Evolutionary conservation across 2,888 invertebrate species (phyloP), one percentile per base, ranked within the genome.

Genomic region (Spisula solida): DNA sequence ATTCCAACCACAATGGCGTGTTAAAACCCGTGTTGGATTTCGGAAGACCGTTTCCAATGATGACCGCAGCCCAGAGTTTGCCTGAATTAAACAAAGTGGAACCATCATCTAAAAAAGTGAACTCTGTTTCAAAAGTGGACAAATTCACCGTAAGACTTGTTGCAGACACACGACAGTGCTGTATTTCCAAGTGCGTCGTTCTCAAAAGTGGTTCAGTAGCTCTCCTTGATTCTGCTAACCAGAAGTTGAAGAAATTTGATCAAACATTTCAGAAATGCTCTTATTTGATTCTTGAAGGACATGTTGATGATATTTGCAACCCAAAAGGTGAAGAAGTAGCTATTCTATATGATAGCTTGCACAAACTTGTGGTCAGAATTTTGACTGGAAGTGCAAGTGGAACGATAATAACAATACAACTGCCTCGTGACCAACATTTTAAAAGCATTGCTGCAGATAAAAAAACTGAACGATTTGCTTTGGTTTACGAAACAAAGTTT

Each of bases 141-240:
- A 83, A 75, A 14, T 51, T 25, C 20, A 20, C 75, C 16, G 34
- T 75, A 12, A 70, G 51, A 31, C 34, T 51, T 16, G n/a, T 29
- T 34, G 75, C 16, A 6, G 83, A 83, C 25, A 31, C 31, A 0
- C 25, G 2, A 10, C 48, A 51, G 29, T 83, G 83, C 20, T 25
- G 48, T 31, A 51, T 83, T 12, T 31, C 47, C 4, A 51, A 70
- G 20, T 70, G 66, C 29, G 47, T 83, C 20, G 51, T 83, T 2
- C 55, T 83, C 8, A 70, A 83, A 75, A 70, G 51, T 29, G 83
- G 83, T 14, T 31, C 51, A 83, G 12, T 83, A n/a, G 75, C 47
- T 16, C 48, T 75, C 5, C 31, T 75, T 70, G 83, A 83, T 47
- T 48, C 70, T 1, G 75, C 25, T 25, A 83, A 83, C 34, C 75